These are phyloP conservation scores for Ormyrus nitidulus DNA, from an alignment of 2,888 invertebrate species.

Conservation along the genomic window DNA sequence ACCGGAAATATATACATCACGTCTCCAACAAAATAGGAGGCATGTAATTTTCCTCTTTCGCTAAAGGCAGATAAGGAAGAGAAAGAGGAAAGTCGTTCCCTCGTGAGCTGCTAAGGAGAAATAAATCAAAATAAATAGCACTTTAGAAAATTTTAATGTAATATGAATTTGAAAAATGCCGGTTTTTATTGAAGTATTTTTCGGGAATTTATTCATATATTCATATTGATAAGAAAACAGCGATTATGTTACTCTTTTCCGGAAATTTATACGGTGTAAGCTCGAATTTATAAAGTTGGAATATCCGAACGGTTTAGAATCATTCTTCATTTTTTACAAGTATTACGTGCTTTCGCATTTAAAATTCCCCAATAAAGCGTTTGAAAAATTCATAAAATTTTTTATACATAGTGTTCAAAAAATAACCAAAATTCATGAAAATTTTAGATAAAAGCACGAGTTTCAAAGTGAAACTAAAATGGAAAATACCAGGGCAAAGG, in stretches of 20 bases:
- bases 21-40: not conserved
- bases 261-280: not conserved
- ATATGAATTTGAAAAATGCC: slow-evolving; percentile 15
- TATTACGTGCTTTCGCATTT: no score
- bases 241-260: not conserved
- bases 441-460: not conserved
- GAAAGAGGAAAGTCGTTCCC: slow-evolving; percentile 24
- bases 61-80: slow-evolving; percentile 12
- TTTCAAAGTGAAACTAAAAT: not conserved
- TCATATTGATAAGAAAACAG: not conserved
- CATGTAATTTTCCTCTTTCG: slow-evolving; percentile 12
- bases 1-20: slow-evolving; percentile 1
- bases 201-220: not conserved
- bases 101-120: slow-evolving; percentile 8
- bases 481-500: not conserved
- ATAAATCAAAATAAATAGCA: slow-evolving; percentile 36
- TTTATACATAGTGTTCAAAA: no score
- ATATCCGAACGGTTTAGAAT: not conserved
- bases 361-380: no score
- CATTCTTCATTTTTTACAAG: not conserved
- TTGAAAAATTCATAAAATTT: no score
- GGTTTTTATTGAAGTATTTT: slow-evolving; percentile 13
- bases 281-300: not conserved
- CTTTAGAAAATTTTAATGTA: slow-evolving; percentile 3
- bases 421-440: no score